These are phyloP conservation scores for Orthosia gracilis DNA, from an alignment of 2,888 invertebrate species.

Conservation along the genomic window DNA sequence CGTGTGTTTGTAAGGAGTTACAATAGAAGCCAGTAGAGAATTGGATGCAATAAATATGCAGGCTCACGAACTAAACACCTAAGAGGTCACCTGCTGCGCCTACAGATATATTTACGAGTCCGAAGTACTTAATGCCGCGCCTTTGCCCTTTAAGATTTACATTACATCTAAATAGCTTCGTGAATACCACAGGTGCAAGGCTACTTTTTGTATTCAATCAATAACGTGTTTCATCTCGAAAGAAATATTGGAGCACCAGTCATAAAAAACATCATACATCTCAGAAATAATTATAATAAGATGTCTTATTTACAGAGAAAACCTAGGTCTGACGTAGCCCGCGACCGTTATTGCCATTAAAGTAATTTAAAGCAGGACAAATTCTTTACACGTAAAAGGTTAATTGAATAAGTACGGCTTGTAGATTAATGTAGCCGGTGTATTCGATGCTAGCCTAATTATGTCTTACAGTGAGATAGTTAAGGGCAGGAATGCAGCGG, in stretches of 20 bases:
- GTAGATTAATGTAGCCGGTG: slow-evolving; percentile 70
- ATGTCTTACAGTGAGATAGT: slow-evolving; percentile 75
- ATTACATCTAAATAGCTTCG: slow-evolving; percentile 84
- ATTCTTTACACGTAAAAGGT: slow-evolving; percentile 70
- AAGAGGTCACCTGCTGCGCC: slow-evolving; percentile 89
- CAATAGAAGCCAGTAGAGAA: slow-evolving; percentile 69
- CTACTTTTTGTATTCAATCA: slow-evolving; percentile 70
- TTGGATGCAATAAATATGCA: slow-evolving; percentile 83
- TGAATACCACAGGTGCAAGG: slow-evolving; percentile 76
- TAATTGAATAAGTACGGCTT: slow-evolving; percentile 69
- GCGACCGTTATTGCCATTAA: slow-evolving; percentile 55
- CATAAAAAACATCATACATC: slow-evolving; percentile 28
- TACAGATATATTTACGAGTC: slow-evolving; percentile 86
- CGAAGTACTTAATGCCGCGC: slow-evolving; percentile 82
- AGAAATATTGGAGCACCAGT: slow-evolving; percentile 43
- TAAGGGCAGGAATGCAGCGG: slow-evolving; percentile 82
- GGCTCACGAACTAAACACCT: slow-evolving; percentile 85
- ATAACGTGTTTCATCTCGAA: slow-evolving; percentile 54
- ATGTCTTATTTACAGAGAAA: slow-evolving; percentile 41
- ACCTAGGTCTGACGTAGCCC: slow-evolving; percentile 12
- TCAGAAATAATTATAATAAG: slow-evolving; percentile 42
- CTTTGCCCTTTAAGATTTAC: slow-evolving; percentile 88
- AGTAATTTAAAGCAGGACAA: slow-evolving; percentile 67
- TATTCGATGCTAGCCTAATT: slow-evolving; percentile 74
- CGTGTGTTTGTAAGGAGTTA: slow-evolving; percentile 67